phyloP scores from a whole-genome alignment of 2,113 vertebrate species.

The Crypturellus undulatus region DNA sequence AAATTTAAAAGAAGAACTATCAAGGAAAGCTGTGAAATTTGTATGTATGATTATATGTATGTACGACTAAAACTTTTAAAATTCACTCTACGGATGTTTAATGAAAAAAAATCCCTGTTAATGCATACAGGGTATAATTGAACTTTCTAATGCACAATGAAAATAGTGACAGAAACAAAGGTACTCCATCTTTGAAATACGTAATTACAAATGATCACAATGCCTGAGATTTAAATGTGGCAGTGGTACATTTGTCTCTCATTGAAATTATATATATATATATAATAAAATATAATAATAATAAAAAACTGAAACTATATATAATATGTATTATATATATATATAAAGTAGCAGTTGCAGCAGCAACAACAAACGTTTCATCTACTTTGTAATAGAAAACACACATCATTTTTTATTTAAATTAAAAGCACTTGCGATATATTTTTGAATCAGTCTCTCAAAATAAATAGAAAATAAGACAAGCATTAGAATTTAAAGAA shows the following conservation, averaged over 20 bases:
- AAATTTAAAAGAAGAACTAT: neutral
- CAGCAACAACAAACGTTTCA: neutral
- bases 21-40: neutral
- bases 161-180: neutral
- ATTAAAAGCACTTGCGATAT: neutral
- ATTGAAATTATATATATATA: neutral
- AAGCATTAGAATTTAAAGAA: neutral
- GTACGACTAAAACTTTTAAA: neutral
- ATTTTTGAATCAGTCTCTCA: neutral
- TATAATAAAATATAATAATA: neutral
- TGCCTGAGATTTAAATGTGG: neutral
- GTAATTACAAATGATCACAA: neutral
- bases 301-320: neutral
- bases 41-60: neutral
- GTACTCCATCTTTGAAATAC: neutral
- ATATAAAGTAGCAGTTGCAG: no score
- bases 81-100: neutral
- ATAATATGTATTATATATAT: no score
- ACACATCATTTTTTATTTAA: neutral
- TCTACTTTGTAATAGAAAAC: neutral
- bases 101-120: neutral
- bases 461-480: neutral
- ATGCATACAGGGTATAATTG: neutral
- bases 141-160: neutral
- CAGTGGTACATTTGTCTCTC: neutral